These are phyloP conservation scores for Caenorhabditis sp. DNA, from an alignment of 2,888 invertebrate genomes.

Conservation along the genomic window DNA sequence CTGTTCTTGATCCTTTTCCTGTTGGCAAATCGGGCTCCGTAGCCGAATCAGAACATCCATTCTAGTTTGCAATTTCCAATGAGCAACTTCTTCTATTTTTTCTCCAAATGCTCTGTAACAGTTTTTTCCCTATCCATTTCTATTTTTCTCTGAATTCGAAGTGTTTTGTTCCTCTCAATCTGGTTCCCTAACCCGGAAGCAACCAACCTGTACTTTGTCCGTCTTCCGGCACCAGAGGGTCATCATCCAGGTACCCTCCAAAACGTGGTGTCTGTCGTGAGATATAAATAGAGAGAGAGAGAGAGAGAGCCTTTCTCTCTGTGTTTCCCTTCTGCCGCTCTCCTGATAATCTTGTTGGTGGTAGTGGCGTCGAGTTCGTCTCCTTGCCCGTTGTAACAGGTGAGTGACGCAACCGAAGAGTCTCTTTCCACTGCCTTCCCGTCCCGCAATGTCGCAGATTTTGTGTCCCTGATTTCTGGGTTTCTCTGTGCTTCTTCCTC, in stretches of 20 bases:
- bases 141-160: too few species aligned
- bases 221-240: background rate
- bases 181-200: background rate
- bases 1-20: too few species aligned
- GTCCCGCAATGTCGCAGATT: slow-evolving; percentile 58
- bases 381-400: slow-evolving; percentile 58
- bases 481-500: slow-evolving; percentile 35
- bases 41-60: too few species aligned
- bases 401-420: slow-evolving; percentile 57
- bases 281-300: slow-evolving; percentile 36
- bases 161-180: too few species aligned
- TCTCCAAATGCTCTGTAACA: too few species aligned
- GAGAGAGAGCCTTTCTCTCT: too few species aligned
- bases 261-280: slow-evolving; percentile 25
- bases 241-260: background rate
- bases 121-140: too few species aligned
- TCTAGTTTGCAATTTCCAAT: too few species aligned
- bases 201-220: slow-evolving; percentile 3
- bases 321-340: slow-evolving; percentile 25
- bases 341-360: slow-evolving; percentile 58
- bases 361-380: slow-evolving; percentile 50
- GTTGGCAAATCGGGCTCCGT: too few species aligned
- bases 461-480: slow-evolving; percentile 44
- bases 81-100: too few species aligned
- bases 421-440: slow-evolving; percentile 45